These are phyloP conservation scores for Drosophila gunungcola DNA, from an alignment of 1,140 invertebrate species.

Conservation along the genomic window DNA sequence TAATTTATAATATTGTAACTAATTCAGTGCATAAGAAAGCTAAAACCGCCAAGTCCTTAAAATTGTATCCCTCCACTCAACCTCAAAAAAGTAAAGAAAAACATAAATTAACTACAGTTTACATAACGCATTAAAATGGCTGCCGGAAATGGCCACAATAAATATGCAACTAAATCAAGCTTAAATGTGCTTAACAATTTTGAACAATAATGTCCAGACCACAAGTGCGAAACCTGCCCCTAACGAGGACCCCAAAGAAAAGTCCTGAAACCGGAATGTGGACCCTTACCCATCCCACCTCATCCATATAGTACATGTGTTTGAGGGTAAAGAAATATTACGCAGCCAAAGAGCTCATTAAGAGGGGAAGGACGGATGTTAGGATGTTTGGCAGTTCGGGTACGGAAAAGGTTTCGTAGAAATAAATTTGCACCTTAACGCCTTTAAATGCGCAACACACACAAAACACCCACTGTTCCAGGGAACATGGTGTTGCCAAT, in stretches of 20 bases:
- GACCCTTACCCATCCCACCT: conserved; percentile 6
- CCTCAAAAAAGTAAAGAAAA: conserved; percentile 2
- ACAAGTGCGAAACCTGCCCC: conserved; percentile 75
- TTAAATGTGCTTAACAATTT: conserved; percentile 83
- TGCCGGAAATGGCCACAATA: conserved; percentile 57
- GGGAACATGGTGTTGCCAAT: conserved; percentile 76
- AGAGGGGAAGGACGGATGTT: conserved; percentile 27
- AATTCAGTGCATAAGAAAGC: background rate
- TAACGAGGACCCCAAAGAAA: conserved; percentile 59
- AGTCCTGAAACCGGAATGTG: conserved; percentile 13
- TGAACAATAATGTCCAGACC: conserved; percentile 78
- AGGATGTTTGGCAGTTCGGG: conserved; percentile 29
- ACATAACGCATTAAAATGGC: conserved; percentile 77
- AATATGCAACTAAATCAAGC: conserved; percentile 82
- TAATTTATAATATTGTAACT: too few species aligned
- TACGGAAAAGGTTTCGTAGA: conserved; percentile 69
- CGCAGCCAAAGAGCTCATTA: conserved; percentile 63
- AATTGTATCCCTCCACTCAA: background rate
- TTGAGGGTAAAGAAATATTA: conserved; percentile 72
- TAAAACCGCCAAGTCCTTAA: background rate
- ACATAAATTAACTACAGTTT: conserved; percentile 60
- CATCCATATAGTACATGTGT: conserved; percentile 55
- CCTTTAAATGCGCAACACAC: conserved; percentile 77
- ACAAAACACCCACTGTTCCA: conserved; percentile 11
- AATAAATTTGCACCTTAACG: conserved; percentile 83